Conservation (phyloP, 1,140 invertebrate species). For the Cydia amplana region DNA sequence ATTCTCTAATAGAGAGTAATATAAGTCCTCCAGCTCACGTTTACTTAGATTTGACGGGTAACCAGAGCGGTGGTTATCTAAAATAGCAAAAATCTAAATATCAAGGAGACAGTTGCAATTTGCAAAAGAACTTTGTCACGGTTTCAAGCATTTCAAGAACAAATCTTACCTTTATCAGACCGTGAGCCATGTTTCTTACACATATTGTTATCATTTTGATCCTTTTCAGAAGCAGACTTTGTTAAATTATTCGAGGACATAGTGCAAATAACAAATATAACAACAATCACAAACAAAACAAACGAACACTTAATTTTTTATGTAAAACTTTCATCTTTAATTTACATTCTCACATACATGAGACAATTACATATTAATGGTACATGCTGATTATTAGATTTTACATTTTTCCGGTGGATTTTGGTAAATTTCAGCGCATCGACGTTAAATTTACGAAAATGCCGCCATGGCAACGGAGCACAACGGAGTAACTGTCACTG, state of each 20-base stretch:
- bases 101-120: no score
- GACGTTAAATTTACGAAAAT: conserved; percentile 44
- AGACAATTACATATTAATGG: neutral
- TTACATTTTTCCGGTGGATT: neutral
- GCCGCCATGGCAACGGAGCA: conserved; percentile 60
- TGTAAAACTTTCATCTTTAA: neutral
- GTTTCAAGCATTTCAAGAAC: neutral
- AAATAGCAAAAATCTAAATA: conserved; percentile 22
- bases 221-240: conserved; percentile 51
- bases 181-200: conserved; percentile 53
- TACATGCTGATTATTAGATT: conserved; percentile 1
- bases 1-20: conserved; percentile 60
- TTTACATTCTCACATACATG: neutral
- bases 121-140: neutral
- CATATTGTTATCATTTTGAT: conserved; percentile 44
- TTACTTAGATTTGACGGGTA: conserved; percentile 65
- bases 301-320: conserved; percentile 9
- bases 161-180: conserved; percentile 45
- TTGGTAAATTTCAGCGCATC: neutral
- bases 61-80: conserved; percentile 51
- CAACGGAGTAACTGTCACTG: conserved; percentile 44
- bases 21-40: conserved; percentile 62
- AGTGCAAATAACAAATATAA: conserved; percentile 1
- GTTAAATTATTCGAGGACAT: conserved; percentile 33
- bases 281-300: conserved; percentile 8